Conservation (phyloP, 2,888 invertebrate species). For the Mycalesis mineus region DNA sequence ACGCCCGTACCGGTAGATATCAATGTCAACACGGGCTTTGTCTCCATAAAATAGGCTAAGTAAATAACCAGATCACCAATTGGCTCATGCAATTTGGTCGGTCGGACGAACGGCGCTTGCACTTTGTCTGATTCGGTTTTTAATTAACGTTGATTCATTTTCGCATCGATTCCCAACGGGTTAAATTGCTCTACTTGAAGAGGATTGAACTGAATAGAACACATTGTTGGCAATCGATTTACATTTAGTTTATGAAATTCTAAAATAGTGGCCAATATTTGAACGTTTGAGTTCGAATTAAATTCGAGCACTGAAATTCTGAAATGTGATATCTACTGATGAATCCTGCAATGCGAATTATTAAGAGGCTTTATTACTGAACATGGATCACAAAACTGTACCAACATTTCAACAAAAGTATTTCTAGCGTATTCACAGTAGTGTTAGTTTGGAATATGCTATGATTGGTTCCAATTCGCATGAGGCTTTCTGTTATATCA, state of each 20-base stretch:
- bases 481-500: too few relatives aligned
- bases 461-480: too few relatives aligned
- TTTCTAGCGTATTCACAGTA: too few relatives aligned
- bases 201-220: background rate
- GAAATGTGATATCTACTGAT: too few relatives aligned
- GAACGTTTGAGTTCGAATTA: too few relatives aligned
- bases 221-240: background rate
- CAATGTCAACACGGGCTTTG: conserved; percentile 48
- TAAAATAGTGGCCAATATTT: too few relatives aligned
- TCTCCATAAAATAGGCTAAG: conserved; percentile 62
- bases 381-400: too few relatives aligned
- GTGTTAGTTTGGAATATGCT: too few relatives aligned
- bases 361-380: too few relatives aligned
- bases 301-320: too few relatives aligned
- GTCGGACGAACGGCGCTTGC: conserved; percentile 53
- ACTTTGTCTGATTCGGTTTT: conserved; percentile 54
- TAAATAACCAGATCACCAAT: conserved; percentile 60
- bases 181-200: conserved; percentile 26
- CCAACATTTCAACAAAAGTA: too few relatives aligned
- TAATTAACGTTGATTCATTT: conserved; percentile 51
- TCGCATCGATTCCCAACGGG: conserved; percentile 29
- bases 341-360: too few relatives aligned
- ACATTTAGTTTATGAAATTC: background rate
- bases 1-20: conserved; percentile 39
- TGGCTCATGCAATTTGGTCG: conserved; percentile 47